Evolutionary conservation across 2,113 vertebrate genomes (phyloP).

Genomic region (Pionites leucogaster): DNA sequence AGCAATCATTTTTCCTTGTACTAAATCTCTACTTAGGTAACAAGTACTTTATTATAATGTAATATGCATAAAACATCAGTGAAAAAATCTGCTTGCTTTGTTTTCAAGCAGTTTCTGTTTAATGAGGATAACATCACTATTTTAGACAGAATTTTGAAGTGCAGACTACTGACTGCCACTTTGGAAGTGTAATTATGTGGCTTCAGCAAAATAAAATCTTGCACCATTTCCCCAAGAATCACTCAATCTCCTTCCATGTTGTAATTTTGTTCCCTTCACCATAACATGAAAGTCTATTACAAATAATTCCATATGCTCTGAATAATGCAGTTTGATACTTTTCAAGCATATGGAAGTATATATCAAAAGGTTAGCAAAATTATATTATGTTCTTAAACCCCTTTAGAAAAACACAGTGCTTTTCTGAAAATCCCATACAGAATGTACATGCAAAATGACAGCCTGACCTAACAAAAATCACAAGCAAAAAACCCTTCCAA

Average conservation of each 20-base stretch:
- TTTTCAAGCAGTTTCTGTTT: background rate
- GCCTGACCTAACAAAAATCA: background rate
- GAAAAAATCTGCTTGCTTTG: background rate
- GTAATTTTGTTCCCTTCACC: background rate
- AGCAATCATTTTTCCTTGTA: background rate
- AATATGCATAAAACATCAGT: background rate
- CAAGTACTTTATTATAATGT: background rate
- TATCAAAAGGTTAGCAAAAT: background rate
- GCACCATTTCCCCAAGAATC: background rate
- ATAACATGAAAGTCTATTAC: background rate
- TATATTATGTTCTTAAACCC: background rate
- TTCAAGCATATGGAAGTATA: background rate
- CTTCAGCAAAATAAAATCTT: background rate
- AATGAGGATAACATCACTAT: background rate
- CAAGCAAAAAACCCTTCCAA: background rate
- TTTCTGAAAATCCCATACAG: background rate
- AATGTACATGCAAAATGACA: background rate
- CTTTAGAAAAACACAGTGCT: background rate
- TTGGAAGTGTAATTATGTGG: background rate
- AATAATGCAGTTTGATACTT: background rate
- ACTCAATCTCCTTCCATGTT: background rate
- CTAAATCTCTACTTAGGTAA: background rate
- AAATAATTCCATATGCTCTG: background rate
- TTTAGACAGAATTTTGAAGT: background rate
- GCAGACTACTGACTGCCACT: background rate